Evolutionary conservation across 2,113 vertebrate species (phyloP).

Genomic region (Oophaga pumilio): DNA sequence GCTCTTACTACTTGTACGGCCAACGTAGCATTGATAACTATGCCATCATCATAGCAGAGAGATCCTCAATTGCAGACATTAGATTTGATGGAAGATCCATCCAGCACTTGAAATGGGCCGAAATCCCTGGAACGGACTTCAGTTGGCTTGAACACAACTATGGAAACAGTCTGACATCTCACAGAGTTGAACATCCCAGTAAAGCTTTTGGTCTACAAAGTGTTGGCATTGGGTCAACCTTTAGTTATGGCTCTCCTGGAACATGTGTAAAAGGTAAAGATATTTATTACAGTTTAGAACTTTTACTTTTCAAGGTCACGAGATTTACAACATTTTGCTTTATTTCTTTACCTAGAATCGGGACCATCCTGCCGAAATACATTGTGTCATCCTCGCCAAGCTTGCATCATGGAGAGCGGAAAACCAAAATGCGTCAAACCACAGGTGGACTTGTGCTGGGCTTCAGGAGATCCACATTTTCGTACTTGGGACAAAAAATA

Average conservation of each 20-base stretch:
- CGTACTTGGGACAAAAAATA: slow-evolving; percentile 79
- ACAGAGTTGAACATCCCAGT: slow-evolving; percentile 59
- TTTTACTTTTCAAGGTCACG: too few species aligned
- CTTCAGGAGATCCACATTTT: slow-evolving; percentile 86
- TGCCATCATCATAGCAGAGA: slow-evolving; percentile 69
- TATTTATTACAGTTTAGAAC: too few species aligned
- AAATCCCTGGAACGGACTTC: slow-evolving; percentile 68
- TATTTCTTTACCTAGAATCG: slow-evolving; percentile 16
- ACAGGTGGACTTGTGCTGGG: slow-evolving; percentile 72
- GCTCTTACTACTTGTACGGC: slow-evolving; percentile 68
- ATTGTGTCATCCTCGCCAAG: slow-evolving; percentile 64
- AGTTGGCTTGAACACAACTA: slow-evolving; percentile 71
- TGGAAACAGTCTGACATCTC: slow-evolving; percentile 11
- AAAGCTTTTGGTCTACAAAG: slow-evolving; percentile 71
- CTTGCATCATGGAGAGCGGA: slow-evolving; percentile 69
- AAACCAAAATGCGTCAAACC: slow-evolving; percentile 68
- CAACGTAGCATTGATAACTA: slow-evolving; percentile 63
- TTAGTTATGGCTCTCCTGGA: slow-evolving; percentile 70
- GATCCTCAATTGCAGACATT: slow-evolving; percentile 46
- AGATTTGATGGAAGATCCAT: slow-evolving; percentile 63
- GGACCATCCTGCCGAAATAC: slow-evolving; percentile 48
- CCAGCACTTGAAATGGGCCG: slow-evolving; percentile 63
- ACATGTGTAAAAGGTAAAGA: slow-evolving; percentile 62
- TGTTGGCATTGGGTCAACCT: slow-evolving; percentile 65
- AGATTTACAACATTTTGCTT: not conserved